Evolutionary conservation across 2,113 vertebrate genomes (phyloP).

Genomic region (Syrrhaptes paradoxus): DNA sequence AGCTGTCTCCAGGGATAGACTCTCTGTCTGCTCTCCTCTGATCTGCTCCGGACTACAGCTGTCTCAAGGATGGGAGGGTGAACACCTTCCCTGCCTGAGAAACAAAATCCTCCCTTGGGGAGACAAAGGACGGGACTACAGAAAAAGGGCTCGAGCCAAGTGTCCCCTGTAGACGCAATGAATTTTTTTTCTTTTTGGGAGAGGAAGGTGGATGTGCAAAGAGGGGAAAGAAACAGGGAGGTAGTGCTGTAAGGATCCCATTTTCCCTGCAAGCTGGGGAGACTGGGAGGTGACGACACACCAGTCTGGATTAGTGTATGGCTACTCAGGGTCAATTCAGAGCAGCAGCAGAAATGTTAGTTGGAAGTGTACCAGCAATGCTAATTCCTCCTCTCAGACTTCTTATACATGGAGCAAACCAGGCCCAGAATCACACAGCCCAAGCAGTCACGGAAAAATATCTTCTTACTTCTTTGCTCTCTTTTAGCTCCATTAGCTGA

Average conservation of each 20-base stretch:
- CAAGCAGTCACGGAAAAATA: background rate
- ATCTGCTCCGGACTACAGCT: background rate
- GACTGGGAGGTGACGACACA: fast-evolving
- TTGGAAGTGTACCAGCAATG: background rate
- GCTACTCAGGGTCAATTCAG: background rate
- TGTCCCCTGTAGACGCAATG: background rate
- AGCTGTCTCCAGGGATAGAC: background rate
- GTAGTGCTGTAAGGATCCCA: background rate
- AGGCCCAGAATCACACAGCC: background rate
- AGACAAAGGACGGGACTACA: background rate
- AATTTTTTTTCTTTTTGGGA: background rate
- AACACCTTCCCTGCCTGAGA: background rate
- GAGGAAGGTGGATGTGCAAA: background rate
- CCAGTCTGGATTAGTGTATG: background rate
- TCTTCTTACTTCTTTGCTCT: background rate
- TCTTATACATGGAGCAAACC: background rate
- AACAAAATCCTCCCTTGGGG: background rate
- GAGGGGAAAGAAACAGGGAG: background rate
- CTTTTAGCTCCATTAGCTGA: background rate
- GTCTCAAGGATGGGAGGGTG: background rate
- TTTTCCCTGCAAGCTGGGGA: background rate
- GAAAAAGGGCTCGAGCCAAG: background rate
- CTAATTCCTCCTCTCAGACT: background rate
- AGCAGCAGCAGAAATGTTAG: background rate
- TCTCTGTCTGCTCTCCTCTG: background rate